phyloP scores from a whole-genome alignment of 2,113 vertebrate genomes.

The Microtus ochrogaster region DNA sequence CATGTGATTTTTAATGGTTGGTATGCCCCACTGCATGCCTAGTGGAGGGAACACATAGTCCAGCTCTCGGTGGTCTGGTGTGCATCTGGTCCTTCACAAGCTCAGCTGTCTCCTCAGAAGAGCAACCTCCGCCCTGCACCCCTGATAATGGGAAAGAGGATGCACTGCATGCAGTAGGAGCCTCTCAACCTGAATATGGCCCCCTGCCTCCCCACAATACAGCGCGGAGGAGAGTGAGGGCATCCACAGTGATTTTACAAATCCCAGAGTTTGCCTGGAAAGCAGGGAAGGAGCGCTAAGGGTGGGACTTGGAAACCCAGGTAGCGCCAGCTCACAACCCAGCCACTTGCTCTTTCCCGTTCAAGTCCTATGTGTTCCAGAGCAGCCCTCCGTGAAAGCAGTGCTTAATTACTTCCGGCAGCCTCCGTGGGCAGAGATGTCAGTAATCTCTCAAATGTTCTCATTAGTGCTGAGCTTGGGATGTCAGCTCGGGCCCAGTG shows the following conservation, averaged over 20 bases:
- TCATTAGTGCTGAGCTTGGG: background rate
- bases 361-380: background rate
- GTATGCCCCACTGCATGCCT: accelerated
- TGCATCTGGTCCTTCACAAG: background rate
- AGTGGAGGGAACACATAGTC: background rate
- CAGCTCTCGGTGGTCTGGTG: background rate
- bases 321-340: background rate
- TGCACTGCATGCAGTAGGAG: too few relatives aligned
- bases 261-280: background rate
- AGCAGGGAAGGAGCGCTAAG: background rate
- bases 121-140: accelerated
- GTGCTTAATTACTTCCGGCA: background rate
- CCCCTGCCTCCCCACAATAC: accelerated
- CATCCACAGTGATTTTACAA: accelerated
- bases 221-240: accelerated
- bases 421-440: background rate
- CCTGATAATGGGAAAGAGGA: accelerated
- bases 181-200: background rate
- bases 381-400: accelerated
- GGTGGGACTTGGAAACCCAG: background rate
- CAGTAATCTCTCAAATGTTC: background rate
- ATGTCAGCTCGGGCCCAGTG: accelerated
- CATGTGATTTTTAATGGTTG: too few relatives aligned
- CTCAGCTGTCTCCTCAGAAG: background rate
- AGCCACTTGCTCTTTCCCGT: background rate